Evolutionary conservation across 2,797 vertebrate species (phyloP).

Genomic region (Aplochiton taeniatus): DNA sequence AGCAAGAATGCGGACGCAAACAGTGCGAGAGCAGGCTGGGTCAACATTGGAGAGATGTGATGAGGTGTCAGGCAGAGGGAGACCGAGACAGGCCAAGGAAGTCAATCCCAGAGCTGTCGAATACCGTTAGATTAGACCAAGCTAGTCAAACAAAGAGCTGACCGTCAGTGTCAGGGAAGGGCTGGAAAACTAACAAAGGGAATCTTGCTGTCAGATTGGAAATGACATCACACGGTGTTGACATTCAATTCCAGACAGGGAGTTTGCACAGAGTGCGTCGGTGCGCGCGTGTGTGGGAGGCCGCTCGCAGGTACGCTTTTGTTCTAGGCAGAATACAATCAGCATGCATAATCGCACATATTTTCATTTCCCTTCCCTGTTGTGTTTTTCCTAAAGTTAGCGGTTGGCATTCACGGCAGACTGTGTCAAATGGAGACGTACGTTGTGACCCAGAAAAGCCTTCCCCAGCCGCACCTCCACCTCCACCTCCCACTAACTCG

Average conservation of each 20-base stretch:
- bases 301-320: no score
- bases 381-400: no score
- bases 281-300: not conserved
- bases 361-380: no score
- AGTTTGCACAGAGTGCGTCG: not conserved
- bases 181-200: constrained; percentile 20
- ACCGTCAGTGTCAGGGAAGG: constrained; percentile 27
- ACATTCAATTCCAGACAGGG: constrained; percentile 21
- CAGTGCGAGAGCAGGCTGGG: not conserved
- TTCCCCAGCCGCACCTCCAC: not conserved
- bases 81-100: constrained; percentile 21
- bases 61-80: constrained; percentile 35
- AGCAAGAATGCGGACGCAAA: not conserved
- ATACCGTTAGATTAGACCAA: constrained; percentile 33
- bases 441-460: no score
- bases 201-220: constrained; percentile 17
- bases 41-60: constrained; percentile 34
- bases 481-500: not conserved
- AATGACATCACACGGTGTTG: constrained; percentile 16
- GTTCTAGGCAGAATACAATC: no score
- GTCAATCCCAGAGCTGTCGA: constrained; percentile 13
- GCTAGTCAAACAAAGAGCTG: constrained; percentile 37
- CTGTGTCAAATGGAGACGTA: no score
- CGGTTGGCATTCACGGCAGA: no score
- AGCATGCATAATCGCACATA: no score